Percentiles rank a stretch among this genome's conserved stretches.
These are phyloP conservation scores for Lates japonicus DNA, from an alignment of 2,797 vertebrate species.

Conservation along the genomic window DNA sequence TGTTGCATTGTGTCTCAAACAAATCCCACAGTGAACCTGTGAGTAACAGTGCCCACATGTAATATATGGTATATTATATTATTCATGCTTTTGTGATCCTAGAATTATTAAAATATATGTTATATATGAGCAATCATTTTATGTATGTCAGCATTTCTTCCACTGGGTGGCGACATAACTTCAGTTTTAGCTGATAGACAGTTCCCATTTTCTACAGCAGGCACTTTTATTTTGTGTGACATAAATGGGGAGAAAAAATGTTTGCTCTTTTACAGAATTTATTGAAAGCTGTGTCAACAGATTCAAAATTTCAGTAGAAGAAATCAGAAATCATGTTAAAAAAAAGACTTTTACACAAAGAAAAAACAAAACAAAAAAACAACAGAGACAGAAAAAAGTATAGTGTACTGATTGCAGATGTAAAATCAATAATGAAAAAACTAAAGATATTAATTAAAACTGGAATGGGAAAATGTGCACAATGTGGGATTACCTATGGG, in stretches of 20 bases:
- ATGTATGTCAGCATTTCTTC: slow-evolving; percentile 40
- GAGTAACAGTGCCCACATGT: background rate
- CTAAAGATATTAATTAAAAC: background rate
- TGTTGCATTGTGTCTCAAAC: background rate
- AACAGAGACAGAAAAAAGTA: background rate
- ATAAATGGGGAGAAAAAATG: accelerated
- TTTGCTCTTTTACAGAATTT: background rate
- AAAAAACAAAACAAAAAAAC: background rate
- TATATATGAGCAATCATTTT: background rate
- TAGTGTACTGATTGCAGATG: background rate
- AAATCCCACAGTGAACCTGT: background rate
- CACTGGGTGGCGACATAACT: slow-evolving; percentile 68
- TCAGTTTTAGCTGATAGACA: background rate
- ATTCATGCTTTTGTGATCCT: background rate
- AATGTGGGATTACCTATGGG: background rate
- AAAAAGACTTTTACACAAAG: accelerated
- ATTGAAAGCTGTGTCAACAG: background rate
- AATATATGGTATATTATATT: background rate
- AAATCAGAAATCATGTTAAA: background rate
- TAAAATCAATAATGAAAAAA: background rate
- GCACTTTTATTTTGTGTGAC: background rate
- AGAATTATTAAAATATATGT: too few relatives aligned
- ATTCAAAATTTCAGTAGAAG: background rate
- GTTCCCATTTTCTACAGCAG: background rate
- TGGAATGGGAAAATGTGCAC: background rate